Base-by-base conservation (phyloP, 2,797 vertebrate genomes). In the Sebastolobus alascanus region DNA sequence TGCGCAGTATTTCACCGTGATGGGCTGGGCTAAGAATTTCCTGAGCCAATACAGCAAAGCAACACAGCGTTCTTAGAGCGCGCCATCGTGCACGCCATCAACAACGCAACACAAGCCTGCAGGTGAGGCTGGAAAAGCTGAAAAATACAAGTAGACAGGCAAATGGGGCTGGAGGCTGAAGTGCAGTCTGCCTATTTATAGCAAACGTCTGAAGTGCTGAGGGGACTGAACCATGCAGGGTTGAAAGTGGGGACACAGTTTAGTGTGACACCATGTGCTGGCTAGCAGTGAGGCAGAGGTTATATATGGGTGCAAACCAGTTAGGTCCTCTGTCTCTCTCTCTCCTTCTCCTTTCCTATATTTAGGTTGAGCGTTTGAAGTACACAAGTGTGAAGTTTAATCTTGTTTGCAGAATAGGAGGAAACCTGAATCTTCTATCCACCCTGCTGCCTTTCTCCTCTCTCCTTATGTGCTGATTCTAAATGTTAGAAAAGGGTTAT, bases 121-220 rank as follows among this genome's bases (percentile, higher is more conserved):
- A 82, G 80, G 82, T 77, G 55, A 83, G 58, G 73, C 75, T 70
- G 73, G 59, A 46, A n/a, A 35, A 55, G 37, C 40, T 18, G n/a
- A 38, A 84, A 73, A 80, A 82, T 43, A 43, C 72, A 68, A 54
- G 61, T 8, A 65, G 63, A 68, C 68, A 58, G 22, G 80, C 56
- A n/a, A 63, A 70, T 52, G 14, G 38, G 75, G 46, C 40, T n/a
- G n/a, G n/a, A n/a, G n/a, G n/a, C n/a, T n/a, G n/a, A n/a, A n/a
- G n/a, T n/a, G n/a, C n/a, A n/a, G n/a, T n/a, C n/a, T 66, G 84
- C 31, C 80, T 92, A 90, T 92, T 89, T 92, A 85, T 91, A 93
- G 89, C 37, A 50, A 77, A 79, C 82, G 89, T 88, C 79, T 83
- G 77, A 86, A 89, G 81, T 81, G 76, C 85, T 90, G 82, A 90